Base-by-base conservation (phyloP, 2,888 invertebrate species). In the Drosophila anomelani region DNA sequence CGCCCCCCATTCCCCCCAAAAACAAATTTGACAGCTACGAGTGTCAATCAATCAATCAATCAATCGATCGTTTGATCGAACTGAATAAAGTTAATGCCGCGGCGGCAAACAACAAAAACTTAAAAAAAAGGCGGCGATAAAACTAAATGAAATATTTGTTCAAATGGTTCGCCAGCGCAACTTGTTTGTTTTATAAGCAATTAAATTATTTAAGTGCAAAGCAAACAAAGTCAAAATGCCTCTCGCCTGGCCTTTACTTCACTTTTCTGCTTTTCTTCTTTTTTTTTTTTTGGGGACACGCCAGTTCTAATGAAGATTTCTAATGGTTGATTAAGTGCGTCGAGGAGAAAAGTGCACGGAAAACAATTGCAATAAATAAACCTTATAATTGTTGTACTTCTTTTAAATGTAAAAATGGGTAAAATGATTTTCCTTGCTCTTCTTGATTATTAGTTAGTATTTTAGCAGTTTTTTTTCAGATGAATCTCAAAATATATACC, bases 1-100 rank as follows among this genome's bases (percentile, higher is more conserved):
- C n/a, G n/a, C n/a, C n/a, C n/a, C 26, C 26, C n/a, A 3, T 20
- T 1, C 20, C 20, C 20, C 20, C 20, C 20, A 20, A 20, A 20
- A 12, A 13, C 8, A 81, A 79, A 79, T 90, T 82, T 91, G 91
- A 91, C 92, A 91, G 91, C 80, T 84, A 75, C 80, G 81, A 92
- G 92, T 91, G 91, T 90, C 88, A 85, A 88, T 91, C 92, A 91
- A 90, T 91, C 91, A 85, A 63, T 51, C 51, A 20, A 51, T 53
- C 51, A 8, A 34, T 20, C 20, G 51, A 34, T 32, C 51, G 51
- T 3, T 36, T 9, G 20, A 51, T 59, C 39, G 57, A 58, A 66
- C 66, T 56, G 59, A 67, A 64, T 68, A 53, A 53, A 66, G 49
- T 4, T 32, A 10, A n/a, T 10, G 46, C 47, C 20, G 49, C 34